Evolutionary conservation across 2,797 vertebrate genomes (phyloP).

Genomic region (Sandelia bainsii): DNA sequence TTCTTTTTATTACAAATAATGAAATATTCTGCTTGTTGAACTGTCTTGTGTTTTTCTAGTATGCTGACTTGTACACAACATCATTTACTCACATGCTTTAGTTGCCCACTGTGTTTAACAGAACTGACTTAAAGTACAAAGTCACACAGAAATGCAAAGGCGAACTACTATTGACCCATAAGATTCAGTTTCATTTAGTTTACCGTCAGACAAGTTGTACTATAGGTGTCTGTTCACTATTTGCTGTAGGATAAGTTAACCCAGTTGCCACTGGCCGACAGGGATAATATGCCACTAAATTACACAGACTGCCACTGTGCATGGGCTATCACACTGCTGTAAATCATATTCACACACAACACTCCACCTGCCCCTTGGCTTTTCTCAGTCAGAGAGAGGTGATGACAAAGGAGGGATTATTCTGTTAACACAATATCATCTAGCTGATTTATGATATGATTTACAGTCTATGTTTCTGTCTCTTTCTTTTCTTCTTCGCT

Average conservation of each 20-base stretch:
- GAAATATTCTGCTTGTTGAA: neutral
- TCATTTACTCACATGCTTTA: neutral
- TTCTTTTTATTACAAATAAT: neutral
- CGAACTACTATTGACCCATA: neutral
- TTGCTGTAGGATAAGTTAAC: constrained; percentile 22
- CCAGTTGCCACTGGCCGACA: neutral
- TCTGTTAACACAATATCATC: constrained; percentile 31
- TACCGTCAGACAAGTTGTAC: neutral
- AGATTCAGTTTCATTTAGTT: neutral
- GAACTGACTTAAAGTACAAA: neutral
- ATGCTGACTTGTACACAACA: neutral
- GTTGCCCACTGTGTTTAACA: neutral
- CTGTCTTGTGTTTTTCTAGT: neutral
- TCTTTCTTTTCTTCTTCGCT: neutral
- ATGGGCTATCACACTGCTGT: constrained; percentile 18
- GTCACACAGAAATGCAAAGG: neutral
- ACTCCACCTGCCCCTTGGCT: constrained; percentile 54
- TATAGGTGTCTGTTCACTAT: neutral
- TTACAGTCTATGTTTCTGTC: neutral
- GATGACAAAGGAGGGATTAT: constrained; percentile 13
- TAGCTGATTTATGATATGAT: neutral
- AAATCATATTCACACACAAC: constrained; percentile 27
- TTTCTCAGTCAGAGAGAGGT: neutral
- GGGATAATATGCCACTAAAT: constrained; percentile 38
- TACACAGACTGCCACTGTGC: constrained; percentile 3